Evolutionary conservation across 2,113 vertebrate species (phyloP), one percentile per base, ranked within the genome.

Genomic region (Serranochromis macrocephalus): DNA sequence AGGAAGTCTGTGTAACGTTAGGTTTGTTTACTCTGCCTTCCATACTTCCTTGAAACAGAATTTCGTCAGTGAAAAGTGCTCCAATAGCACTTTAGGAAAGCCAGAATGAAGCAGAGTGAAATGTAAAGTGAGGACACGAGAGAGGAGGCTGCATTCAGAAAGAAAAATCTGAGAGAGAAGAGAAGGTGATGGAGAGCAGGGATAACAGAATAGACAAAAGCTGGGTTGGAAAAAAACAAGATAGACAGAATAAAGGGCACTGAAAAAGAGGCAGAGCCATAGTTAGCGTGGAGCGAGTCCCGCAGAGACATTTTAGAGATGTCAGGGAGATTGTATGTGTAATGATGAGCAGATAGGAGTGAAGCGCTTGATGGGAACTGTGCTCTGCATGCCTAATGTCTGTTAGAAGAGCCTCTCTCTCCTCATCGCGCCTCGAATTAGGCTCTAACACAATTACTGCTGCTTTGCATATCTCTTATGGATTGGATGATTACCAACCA

Each of bases 401-500:
- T 89, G 88, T 92, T 93, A 90, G 91, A 89, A 94, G 88, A 85
- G 90, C 93, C 89, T 83, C 90, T 85, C 93, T 91, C 91, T 88
- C 91, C 92, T 91, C 92, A 83, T 88, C 83, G 47, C 26, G 38
- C 94, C 88, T 80, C 85, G 68, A 94, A 95, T 96, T 95, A 96
- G 82, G 86, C 92, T 93, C 89, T 95, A 95, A 95, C 95, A 94
- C 95, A 95, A 94, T 96, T 95, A 95, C 90, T 87, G 93, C 92
- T 92, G 90, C 92, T 95, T 95, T 96, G 95, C 94, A 95, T 95
- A 94, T 96, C 94, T 95, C 93, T 89, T 90, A 91, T 87, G 93
- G 94, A 93, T 95, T 93, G 94, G 93, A 92, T 94, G 94, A 96
- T 96, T 94, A 95, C 90, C 91, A 93, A 85, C 94, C 87, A 91